Evolutionary conservation across 2,888 invertebrate species (phyloP), one percentile per base, ranked within the genome.

Genomic region (Belgica antarctica): DNA sequence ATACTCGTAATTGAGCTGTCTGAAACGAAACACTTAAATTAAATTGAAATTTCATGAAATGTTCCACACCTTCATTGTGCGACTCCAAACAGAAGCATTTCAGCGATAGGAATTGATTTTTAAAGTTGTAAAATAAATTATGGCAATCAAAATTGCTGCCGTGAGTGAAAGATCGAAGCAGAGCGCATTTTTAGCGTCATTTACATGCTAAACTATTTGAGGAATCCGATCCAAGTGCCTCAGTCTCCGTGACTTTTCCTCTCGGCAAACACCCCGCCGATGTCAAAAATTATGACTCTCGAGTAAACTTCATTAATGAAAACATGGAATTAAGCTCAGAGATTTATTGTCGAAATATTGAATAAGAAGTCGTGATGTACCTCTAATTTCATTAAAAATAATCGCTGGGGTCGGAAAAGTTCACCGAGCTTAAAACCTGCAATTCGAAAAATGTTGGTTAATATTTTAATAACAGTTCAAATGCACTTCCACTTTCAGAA

Each of bases 401-500:
- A 5, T 41, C 41, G n/a, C 8, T 41, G 12, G n/a, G 15, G 41
- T 41, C 41, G 41, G n/a, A 15, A n/a, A 15, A 41, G 41, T 41
- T 41, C 41, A 41, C 15, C 41, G 34, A 41, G 41, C 2, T 41
- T 41, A n/a, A n/a, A n/a, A n/a, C n/a, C n/a, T 41, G 41, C 12
- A 41, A 41, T 41, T 41, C n/a, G n/a, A n/a, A n/a, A 41, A 41
- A 41, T 41, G 41, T 41, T 41, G 34, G 12, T 34, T 34, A 12
- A 34, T 34, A 12, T 34, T 7, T 34, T 22, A 52, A n/a, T 22
- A 7, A 52, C 8, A 3, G 2, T 52, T 7, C 3, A 19, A 52
- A 41, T 25, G 34, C 47, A 73, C 72, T 71, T 72, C 41, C 61
- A 31, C 31, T 41, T 74, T 70, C 72, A 76, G 76, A 72, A 74